Base-by-base conservation (phyloP, 2,113 vertebrate genomes). In the Syngnathus floridae region DNA sequence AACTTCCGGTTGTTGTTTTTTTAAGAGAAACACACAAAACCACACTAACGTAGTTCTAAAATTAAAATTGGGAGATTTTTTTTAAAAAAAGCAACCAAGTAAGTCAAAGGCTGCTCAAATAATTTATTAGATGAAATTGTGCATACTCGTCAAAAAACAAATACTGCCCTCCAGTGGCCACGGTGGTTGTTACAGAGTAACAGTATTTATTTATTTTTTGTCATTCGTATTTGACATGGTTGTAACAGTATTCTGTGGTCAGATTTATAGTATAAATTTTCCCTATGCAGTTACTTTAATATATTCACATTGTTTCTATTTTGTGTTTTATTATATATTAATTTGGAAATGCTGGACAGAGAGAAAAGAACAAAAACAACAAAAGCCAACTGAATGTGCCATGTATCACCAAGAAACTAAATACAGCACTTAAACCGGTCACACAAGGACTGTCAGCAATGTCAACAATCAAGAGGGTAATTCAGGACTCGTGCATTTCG, bases 1-100 rank as follows among this genome's bases (percentile, higher is more conserved):
- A 58, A 81, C 80, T 85, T 88, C 86, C 86, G 86, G 41, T 43
- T 69, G 3, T 1, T 54, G n/a, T 2, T 66, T 4, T 17, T 3
- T 49, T 9, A n/a, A 2, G 2, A 7, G 7, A 21, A 21, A 13
- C 7, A 7, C 48, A 51, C 19, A 46, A 14, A 46, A 46, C 7
- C 16, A 46, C 45, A 16, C 4, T 5, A 17, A 51, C 19, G 8
- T 51, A 9, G 19, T 4, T 51, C 48, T 51, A 9, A 19, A 21
- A 4, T 10, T 51, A 19, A 48, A 4, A 52, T 12, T 12, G 10
- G 49, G 49, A 22, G 1, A 14, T 55, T 31, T 55, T 55, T 14
- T 55, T 35, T 52, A 52, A 22, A 52, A 55, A 35, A 55, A 31
- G 26, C 26, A 9, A 17, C 26, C 3, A 5, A 54, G 12, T 31